phyloP scores from a whole-genome alignment of 1,140 invertebrate species.

The Littorina saxatilis region DNA sequence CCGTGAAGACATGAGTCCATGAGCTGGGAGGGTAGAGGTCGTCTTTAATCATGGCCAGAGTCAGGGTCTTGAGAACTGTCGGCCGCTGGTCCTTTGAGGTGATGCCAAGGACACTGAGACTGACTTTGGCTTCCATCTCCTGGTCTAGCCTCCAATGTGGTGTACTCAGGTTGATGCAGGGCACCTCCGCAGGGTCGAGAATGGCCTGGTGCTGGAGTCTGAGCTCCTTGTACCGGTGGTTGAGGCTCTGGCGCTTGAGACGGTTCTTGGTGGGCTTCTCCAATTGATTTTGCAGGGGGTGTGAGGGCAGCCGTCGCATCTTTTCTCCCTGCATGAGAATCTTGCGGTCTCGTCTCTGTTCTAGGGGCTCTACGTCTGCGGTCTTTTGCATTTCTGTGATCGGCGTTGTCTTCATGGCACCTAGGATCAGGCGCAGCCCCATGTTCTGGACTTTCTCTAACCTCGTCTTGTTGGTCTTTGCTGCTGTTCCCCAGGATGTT shows the following conservation, averaged over 20 bases:
- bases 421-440: conserved; percentile 10
- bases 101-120: conserved; percentile 19
- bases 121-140: conserved; percentile 5
- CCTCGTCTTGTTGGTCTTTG: conserved; percentile 27
- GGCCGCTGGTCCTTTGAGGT: conserved; percentile 6
- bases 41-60: conserved; percentile 25
- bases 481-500: conserved; percentile 33
- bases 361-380: conserved; percentile 17
- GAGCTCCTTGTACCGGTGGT: conserved; percentile 26
- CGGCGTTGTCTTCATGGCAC: conserved; percentile 27
- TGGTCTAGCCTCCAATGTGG: conserved; percentile 15
- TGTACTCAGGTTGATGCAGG: background rate
- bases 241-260: conserved; percentile 36
- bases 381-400: conserved; percentile 1
- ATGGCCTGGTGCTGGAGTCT: conserved; percentile 8
- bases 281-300: conserved; percentile 26
- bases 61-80: conserved; percentile 13
- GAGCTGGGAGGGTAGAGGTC: conserved; percentile 13
- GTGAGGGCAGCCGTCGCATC: conserved; percentile 24
- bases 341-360: conserved; percentile 8
- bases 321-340: conserved; percentile 21
- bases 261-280: conserved; percentile 31
- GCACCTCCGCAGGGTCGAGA: background rate
- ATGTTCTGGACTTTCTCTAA: conserved; percentile 35
- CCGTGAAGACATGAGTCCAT: conserved; percentile 24